Conservation (phyloP, 1,140 invertebrate genomes). For the Drusus annulatus region DNA sequence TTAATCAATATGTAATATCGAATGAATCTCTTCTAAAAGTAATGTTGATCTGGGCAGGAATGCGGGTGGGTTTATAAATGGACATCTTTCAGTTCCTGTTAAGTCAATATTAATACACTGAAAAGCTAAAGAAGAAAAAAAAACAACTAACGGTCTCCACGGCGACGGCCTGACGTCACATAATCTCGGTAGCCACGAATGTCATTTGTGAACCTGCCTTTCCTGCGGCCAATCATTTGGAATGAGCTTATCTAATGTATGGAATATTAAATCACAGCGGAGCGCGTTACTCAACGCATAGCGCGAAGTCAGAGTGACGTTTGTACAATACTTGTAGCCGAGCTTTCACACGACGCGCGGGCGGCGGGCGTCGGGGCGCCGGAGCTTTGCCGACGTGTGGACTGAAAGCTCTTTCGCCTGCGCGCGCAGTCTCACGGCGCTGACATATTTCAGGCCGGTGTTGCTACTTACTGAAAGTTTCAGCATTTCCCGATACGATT, state of each 20-base stretch:
- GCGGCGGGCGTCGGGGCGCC: constrained; percentile 17
- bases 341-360: constrained; percentile 19
- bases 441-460: constrained; percentile 44
- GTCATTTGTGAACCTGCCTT: constrained; percentile 69
- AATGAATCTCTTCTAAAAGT: neutral
- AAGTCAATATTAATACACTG: constrained; percentile 16
- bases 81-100: neutral
- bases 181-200: constrained; percentile 69
- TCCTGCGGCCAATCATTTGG: constrained; percentile 69
- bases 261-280: constrained; percentile 19
- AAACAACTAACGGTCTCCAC: constrained; percentile 66
- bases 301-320: constrained; percentile 15
- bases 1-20: no score
- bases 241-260: constrained; percentile 2
- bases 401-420: constrained; percentile 38
- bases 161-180: constrained; percentile 67
- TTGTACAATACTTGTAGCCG: neutral
- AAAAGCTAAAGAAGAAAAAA: constrained; percentile 26
- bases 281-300: constrained; percentile 21
- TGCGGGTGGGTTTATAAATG: neutral
- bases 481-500: neutral
- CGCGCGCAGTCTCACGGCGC: constrained; percentile 57
- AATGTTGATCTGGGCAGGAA: neutral
- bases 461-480: constrained; percentile 58
- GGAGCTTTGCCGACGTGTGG: constrained; percentile 9